Conservation (phyloP, 2,888 invertebrate species). For the Seira sanloemensis region DNA sequence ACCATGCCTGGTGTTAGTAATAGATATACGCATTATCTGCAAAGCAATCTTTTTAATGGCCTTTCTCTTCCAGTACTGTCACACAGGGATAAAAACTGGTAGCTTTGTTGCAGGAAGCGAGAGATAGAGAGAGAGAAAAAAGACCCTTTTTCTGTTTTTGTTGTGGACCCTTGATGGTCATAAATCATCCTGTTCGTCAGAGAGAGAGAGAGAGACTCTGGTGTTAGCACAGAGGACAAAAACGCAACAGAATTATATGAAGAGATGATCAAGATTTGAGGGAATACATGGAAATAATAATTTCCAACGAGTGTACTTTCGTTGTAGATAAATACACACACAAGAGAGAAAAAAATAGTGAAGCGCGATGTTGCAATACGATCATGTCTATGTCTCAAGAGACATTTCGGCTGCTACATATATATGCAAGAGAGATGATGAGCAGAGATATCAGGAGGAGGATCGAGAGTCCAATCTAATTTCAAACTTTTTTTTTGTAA, state of each 20-base stretch:
- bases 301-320: too few relatives aligned
- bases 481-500: not conserved
- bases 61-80: slow-evolving; percentile 32
- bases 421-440: slow-evolving; percentile 45
- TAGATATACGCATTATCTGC: slow-evolving; percentile 58
- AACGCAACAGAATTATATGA: not conserved
- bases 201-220: slow-evolving; percentile 24
- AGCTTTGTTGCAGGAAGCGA: slow-evolving; percentile 31
- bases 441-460: slow-evolving; percentile 47
- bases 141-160: slow-evolving; percentile 52
- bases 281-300: not conserved
- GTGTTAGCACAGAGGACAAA: slow-evolving; percentile 18
- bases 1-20: too few relatives aligned
- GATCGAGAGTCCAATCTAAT: slow-evolving; percentile 4
- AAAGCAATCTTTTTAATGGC: slow-evolving; percentile 61
- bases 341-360: not conserved
- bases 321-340: not conserved
- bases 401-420: slow-evolving; percentile 54
- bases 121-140: slow-evolving; percentile 50
- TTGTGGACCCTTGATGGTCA: slow-evolving; percentile 71
- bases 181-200: slow-evolving; percentile 68
- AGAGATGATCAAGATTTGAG: not conserved
- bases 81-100: not conserved
- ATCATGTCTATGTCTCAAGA: slow-evolving; percentile 44
- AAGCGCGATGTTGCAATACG: slow-evolving; percentile 44